Conservation (phyloP, 2,888 invertebrate species). For the Drosophila suboccidentalis region DNA sequence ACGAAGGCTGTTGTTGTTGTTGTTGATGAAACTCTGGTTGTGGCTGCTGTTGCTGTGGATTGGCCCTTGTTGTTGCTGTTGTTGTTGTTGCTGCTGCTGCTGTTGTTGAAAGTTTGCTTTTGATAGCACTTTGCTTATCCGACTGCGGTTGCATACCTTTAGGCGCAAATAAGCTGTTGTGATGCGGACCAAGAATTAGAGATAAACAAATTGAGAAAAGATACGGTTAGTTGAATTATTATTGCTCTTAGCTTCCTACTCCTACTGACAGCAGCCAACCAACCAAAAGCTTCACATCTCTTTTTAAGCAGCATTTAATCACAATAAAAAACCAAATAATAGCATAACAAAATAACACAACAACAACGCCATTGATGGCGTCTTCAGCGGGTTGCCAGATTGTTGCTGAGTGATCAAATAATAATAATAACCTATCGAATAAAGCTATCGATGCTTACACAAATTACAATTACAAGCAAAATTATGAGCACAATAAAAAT, state of each 20-base stretch:
- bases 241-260: constrained; percentile 18
- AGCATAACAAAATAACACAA: background rate
- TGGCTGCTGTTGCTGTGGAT: constrained; percentile 60
- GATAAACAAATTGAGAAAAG: constrained; percentile 20
- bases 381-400: no score
- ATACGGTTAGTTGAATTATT: constrained; percentile 4
- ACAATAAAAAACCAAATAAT: background rate
- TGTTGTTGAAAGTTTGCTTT: constrained; percentile 82
- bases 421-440: no score
- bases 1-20: no score
- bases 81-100: constrained; percentile 65
- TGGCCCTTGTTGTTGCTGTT: constrained; percentile 54
- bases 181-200: constrained; percentile 63
- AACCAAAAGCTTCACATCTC: constrained; percentile 27
- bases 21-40: constrained; percentile 59
- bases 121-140: constrained; percentile 83
- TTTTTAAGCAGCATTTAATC: constrained; percentile 28
- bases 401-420: no score
- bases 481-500: background rate
- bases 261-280: constrained; percentile 16
- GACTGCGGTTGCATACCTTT: constrained; percentile 86
- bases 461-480: background rate
- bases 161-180: constrained; percentile 84
- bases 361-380: no score
- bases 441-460: background rate